phyloP scores from a whole-genome alignment of 2,113 vertebrate genomes.

The Poeciliopsis prolifica region DNA sequence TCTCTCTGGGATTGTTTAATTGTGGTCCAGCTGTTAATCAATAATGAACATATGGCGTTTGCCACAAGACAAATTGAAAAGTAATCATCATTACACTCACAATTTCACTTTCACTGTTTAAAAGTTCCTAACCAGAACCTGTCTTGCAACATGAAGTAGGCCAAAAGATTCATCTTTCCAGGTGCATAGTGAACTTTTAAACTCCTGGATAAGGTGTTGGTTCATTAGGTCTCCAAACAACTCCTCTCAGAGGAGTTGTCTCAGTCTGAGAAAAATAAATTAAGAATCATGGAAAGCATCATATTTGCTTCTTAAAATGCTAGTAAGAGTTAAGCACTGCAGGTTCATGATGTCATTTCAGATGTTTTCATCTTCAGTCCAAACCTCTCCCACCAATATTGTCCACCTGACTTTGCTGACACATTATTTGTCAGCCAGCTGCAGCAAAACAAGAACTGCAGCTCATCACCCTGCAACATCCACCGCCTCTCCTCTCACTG shows the following conservation, averaged over 20 bases:
- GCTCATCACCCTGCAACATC: conserved; percentile 12
- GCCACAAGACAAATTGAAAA: no score
- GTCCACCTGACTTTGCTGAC: conserved; percentile 39
- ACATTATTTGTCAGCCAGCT: conserved; percentile 49
- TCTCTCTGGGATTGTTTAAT: no score
- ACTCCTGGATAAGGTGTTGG: no score
- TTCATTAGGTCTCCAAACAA: no score
- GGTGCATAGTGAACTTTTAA: no score
- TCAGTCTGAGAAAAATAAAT: neutral
- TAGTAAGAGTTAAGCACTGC: neutral
- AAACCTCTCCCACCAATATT: neutral
- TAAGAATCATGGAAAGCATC: neutral
- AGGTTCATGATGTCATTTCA: neutral
- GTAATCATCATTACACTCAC: no score
- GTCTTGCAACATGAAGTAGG: no score
- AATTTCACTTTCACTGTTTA: no score
- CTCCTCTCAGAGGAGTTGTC: neutral
- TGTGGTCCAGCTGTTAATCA: no score
- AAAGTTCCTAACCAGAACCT: no score
- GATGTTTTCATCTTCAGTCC: conserved; percentile 3
- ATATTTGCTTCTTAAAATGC: neutral
- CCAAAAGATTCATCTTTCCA: no score
- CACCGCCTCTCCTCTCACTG: conserved; percentile 35
- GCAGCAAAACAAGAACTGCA: conserved; percentile 48
- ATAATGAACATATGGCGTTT: no score